Base-by-base conservation (phyloP, 2,113 vertebrate species). In the Lasiurus borealis region DNA sequence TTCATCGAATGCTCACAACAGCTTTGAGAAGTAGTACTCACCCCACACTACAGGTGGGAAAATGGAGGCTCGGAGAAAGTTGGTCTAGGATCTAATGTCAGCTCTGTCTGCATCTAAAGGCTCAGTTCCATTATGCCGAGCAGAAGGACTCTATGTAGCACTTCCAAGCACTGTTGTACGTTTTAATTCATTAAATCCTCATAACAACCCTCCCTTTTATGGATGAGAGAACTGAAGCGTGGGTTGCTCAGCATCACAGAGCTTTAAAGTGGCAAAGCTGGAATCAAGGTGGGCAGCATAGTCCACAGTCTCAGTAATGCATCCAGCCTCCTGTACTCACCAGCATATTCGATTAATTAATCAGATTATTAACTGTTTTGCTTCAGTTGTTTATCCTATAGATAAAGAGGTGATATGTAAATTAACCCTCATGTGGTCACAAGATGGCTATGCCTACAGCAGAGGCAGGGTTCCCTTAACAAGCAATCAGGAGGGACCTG, bases 301-400 rank as follows among this genome's bases (percentile, higher is more conserved):
- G 27, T 48, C 59, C 66, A 34, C 2, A 31, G 23, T 87, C 77
- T 93, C 54, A 48, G 2, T 68, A 68, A 85, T 62, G 27, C 7
- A 84, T 8, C 18, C 80, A n/a, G 57, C 11, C 14, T 87, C 31
- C 4, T 76, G 15, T 19, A 85, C 5, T 66, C 50, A 36, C 12
- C 31, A 87, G 34, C 23, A 76, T 29, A 82, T 92, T 90, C 84
- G 46, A 76, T 92, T 83, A 75, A 73, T 84, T 66, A 62, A 52
- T 81, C 66, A 82, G 19, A 2, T 92, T 77, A 86, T 72, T 59
- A 73, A 31, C 19, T 62, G 29, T 0, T 80, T 87, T 34, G 25
- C n/a, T 81, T 92, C 48, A 29, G 6, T 72, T 93, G 77, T 77
- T 40, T 68, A 68, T 62, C 52, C 52, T 54, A 19, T 54, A 7